Evolutionary conservation across 2,113 vertebrate genomes (phyloP).

Genomic region (Neomonachus schauinslandi): DNA sequence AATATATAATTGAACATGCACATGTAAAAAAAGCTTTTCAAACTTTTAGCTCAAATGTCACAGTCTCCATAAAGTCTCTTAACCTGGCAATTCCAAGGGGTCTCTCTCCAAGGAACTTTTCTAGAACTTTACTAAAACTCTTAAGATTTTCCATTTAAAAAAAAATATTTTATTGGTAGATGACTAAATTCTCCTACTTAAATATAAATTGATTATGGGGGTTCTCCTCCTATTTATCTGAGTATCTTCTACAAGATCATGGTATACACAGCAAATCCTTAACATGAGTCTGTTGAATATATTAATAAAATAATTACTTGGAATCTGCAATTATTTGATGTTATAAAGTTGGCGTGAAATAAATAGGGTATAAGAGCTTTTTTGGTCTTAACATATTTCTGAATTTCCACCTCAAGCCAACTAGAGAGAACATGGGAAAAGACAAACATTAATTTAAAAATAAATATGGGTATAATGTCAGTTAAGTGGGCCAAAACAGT

Average conservation of each 20-base stretch:
- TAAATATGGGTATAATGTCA: not conserved
- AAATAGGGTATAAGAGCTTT: not conserved
- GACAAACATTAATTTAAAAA: conserved; percentile 6
- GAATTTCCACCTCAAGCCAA: not conserved
- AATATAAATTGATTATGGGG: not conserved
- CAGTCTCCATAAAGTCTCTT: not conserved
- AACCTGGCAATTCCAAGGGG: not conserved
- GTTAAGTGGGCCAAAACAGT: not conserved
- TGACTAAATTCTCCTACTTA: not conserved
- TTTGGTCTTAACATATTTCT: not conserved
- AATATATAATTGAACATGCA: not conserved
- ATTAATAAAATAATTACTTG: not conserved
- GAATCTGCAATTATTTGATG: not conserved
- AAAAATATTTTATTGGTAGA: not conserved
- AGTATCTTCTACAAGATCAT: not conserved
- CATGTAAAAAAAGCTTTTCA: not conserved
- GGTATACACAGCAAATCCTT: not conserved
- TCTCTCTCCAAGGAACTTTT: not conserved
- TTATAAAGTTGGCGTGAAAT: not conserved
- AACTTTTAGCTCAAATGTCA: not conserved
- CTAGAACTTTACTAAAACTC: not conserved
- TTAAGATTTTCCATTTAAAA: not conserved
- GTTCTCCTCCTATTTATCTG: not conserved
- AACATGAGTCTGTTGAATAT: not conserved
- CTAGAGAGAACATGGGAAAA: not conserved